These are phyloP conservation scores for Patella ulyssiponensis DNA, from an alignment of 2,888 invertebrate species.

Conservation along the genomic window DNA sequence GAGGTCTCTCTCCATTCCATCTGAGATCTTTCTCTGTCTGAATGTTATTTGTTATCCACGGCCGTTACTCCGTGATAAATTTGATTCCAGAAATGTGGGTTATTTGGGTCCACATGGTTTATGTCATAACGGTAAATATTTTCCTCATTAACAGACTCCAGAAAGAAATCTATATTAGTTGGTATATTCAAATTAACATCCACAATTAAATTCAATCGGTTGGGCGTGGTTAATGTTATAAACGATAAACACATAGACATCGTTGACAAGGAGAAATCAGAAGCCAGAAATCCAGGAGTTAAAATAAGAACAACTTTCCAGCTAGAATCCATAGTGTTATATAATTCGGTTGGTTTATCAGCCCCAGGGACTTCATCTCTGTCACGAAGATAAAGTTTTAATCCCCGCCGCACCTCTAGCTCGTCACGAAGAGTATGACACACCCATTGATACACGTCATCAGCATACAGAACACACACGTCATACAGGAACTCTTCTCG, in stretches of 20 bases:
- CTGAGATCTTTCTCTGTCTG: too few species aligned
- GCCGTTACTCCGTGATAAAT: too few species aligned
- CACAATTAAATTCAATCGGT: neutral
- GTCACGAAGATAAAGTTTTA: neutral
- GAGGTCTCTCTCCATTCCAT: too few species aligned
- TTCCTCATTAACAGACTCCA: neutral
- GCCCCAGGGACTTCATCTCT: neutral
- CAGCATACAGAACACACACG: neutral
- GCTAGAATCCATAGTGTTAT: neutral
- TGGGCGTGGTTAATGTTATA: neutral
- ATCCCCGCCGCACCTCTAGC: neutral
- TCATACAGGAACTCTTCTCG: neutral
- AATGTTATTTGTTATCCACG: too few species aligned
- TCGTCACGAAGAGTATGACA: neutral
- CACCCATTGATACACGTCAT: neutral
- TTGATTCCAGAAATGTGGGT: too few species aligned
- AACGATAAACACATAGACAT: neutral
- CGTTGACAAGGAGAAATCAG: neutral
- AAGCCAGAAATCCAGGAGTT: neutral
- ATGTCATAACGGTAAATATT: neutral
- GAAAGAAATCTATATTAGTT: neutral
- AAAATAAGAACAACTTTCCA: neutral
- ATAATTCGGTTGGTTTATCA: neutral
- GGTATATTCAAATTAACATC: neutral
- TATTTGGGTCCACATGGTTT: too few species aligned